A percentile compares a stretch with the other conserved stretches of the same genome.
Conservation (phyloP, 2,797 vertebrate species). For the Kryptolebias ocellatus region DNA sequence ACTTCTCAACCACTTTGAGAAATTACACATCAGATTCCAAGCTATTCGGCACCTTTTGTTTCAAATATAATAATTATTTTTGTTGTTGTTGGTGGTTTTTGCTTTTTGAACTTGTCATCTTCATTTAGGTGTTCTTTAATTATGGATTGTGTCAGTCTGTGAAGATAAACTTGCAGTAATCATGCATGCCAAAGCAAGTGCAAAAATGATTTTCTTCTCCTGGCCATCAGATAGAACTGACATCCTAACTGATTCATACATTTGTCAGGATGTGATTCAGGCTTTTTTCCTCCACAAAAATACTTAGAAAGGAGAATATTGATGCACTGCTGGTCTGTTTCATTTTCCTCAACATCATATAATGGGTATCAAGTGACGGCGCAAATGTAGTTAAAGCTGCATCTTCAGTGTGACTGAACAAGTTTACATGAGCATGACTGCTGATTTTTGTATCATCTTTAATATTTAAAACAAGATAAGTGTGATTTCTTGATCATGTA, state of each 20-base stretch:
- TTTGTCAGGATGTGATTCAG: not conserved
- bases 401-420: too few species aligned
- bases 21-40: too few species aligned
- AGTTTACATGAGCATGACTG: not conserved
- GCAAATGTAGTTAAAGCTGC: not conserved
- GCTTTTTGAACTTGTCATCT: too few species aligned
- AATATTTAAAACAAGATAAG: slow-evolving; percentile 24
- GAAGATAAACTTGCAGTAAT: slow-evolving; percentile 5
- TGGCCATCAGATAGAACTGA: not conserved
- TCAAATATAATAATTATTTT: too few species aligned
- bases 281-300: slow-evolving; percentile 9
- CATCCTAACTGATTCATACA: not conserved
- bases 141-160: too few species aligned
- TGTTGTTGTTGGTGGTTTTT: too few species aligned
- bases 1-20: too few species aligned
- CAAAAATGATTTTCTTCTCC: not conserved
- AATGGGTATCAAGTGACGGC: not conserved
- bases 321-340: too few species aligned
- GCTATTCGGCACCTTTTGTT: too few species aligned
- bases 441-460: slow-evolving; percentile 24
- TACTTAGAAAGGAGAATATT: not conserved
- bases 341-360: too few species aligned
- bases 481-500: slow-evolving; percentile 23
- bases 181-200: not conserved
- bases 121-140: too few species aligned